A percentile compares a stretch with the other conserved stretches of the same genome.
Conservation (phyloP, 2,113 vertebrate species). For the Oxygymnocypris stewartii region DNA sequence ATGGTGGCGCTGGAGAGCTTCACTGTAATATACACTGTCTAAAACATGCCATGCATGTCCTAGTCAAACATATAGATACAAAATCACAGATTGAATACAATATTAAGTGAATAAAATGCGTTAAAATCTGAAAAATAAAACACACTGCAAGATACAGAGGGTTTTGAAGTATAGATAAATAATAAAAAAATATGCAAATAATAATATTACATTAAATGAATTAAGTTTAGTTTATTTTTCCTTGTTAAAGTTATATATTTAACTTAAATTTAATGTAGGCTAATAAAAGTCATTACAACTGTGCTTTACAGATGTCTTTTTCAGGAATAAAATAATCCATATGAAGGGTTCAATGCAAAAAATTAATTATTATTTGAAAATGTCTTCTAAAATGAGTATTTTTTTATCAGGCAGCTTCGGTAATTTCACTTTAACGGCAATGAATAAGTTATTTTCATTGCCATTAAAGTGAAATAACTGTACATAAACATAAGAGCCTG, state of each 20-base stretch:
- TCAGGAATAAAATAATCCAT: not conserved
- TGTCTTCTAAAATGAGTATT: no score
- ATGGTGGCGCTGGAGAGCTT: conserved; percentile 30
- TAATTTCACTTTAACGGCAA: no score
- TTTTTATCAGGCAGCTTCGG: no score
- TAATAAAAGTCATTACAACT: not conserved
- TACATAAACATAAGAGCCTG: no score
- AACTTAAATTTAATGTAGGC: not conserved
- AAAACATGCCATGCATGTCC: conserved; percentile 4
- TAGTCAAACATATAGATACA: not conserved
- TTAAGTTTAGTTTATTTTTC: not conserved
- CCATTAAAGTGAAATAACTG: no score
- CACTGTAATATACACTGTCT: not conserved
- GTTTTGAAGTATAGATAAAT: not conserved
- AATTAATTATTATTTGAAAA: no score
- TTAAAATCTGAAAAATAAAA: not conserved
- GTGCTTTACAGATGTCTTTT: not conserved
- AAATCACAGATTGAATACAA: not conserved
- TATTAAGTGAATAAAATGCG: not conserved
- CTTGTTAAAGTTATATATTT: not conserved
- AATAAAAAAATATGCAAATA: not conserved
- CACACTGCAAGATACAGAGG: not conserved
- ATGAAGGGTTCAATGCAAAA: no score
- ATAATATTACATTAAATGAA: not conserved
- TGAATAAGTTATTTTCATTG: no score